A percentile compares a stretch with the other conserved stretches of the same genome.
Evolutionary conservation across 2,888 invertebrate genomes (phyloP).

Genomic region (Mesodorylaimus sp.): DNA sequence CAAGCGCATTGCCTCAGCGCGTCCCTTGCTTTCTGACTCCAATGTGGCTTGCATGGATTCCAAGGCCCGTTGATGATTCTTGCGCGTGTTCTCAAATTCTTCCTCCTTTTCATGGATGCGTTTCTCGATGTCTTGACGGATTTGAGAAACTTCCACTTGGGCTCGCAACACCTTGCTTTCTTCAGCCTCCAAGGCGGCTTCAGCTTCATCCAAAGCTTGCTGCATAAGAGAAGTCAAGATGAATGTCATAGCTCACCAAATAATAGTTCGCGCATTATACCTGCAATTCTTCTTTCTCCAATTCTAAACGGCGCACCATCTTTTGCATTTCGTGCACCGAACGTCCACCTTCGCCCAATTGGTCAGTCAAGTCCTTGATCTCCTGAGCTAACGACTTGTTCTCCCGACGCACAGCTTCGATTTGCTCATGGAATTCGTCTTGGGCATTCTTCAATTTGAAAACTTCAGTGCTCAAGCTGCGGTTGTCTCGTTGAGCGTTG

Average conservation of each 20-base stretch:
- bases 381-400: conserved; percentile 96
- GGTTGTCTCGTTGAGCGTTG: conserved; percentile 96
- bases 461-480: conserved; percentile 92
- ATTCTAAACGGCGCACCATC: conserved; percentile 91
- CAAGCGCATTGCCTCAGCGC: conserved; percentile 97
- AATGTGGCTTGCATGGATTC: conserved; percentile 98
- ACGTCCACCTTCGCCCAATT: conserved; percentile 97
- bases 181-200: conserved; percentile 95
- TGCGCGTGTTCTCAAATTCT: conserved; percentile 98
- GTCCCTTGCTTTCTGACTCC: conserved; percentile 96
- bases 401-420: conserved; percentile 92
- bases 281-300: conserved; percentile 97
- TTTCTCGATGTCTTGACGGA: conserved; percentile 89
- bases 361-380: conserved; percentile 97
- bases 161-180: conserved; percentile 58
- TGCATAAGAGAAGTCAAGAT: conserved; percentile 13
- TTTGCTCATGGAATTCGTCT: conserved; percentile 40
- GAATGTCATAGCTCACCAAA: not conserved
- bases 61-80: conserved; percentile 96
- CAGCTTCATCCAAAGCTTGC: conserved; percentile 62
- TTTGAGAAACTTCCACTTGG: conserved; percentile 91
- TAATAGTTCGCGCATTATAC: too few relatives aligned
- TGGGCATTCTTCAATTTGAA: conserved; percentile 73
- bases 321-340: conserved; percentile 99
- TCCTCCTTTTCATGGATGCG: conserved; percentile 99